phyloP scores from a whole-genome alignment of 2,888 invertebrate species.

The Hirudinaria manillensis region DNA sequence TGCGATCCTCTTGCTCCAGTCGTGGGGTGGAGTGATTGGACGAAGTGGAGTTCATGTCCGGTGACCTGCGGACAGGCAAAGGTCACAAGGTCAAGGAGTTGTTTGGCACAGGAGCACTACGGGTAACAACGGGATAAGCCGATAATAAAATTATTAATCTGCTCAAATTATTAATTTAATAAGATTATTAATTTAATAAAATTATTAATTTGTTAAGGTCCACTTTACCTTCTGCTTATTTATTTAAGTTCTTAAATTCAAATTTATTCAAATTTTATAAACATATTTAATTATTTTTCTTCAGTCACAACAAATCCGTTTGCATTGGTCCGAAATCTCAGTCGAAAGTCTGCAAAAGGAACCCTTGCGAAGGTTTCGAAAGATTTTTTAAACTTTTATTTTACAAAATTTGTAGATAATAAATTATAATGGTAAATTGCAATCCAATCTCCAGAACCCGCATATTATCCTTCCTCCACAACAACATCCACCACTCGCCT shows the following conservation, averaged over 20 bases:
- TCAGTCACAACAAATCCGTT: not conserved
- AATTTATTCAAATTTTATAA: not conserved
- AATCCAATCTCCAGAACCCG: too few species aligned
- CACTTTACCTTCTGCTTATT: not conserved
- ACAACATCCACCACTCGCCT: too few species aligned
- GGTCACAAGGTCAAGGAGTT: not conserved
- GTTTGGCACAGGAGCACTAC: not conserved
- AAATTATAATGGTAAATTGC: not conserved
- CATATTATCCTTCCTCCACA: too few species aligned
- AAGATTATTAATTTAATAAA: not conserved
- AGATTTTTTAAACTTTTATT: not conserved
- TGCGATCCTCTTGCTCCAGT: not conserved
- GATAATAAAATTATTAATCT: not conserved
- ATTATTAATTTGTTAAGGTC: not conserved
- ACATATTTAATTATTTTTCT: not conserved
- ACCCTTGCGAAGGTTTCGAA: not conserved
- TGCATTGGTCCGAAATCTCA: slow-evolving; percentile 7
- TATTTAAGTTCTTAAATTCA: too few species aligned
- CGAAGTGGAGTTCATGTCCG: not conserved
- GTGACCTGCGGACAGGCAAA: not conserved
- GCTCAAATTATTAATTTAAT: not conserved
- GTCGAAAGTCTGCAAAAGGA: not conserved
- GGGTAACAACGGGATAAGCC: not conserved
- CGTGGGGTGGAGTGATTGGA: slow-evolving; percentile 17
- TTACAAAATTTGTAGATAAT: not conserved